Conservation (phyloP, 2,113 vertebrate genomes). For the Heterotilapia buettikoferi region DNA sequence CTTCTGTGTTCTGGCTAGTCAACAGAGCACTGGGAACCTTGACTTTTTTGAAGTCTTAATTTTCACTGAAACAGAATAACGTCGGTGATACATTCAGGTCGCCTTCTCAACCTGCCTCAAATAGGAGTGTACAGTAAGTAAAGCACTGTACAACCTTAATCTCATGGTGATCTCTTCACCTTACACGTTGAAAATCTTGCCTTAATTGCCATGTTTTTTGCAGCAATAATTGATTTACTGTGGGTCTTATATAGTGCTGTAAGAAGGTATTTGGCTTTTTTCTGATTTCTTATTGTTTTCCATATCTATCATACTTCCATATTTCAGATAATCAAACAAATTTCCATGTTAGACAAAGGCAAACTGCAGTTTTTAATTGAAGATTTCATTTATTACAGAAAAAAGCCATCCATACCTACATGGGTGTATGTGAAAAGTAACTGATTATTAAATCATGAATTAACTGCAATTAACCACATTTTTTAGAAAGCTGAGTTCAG, state of each 20-base stretch:
- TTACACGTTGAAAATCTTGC: neutral
- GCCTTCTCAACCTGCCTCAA: neutral
- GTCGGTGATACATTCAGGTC: neutral
- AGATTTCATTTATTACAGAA: neutral
- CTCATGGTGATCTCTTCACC: neutral
- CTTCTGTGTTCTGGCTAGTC: slow-evolving; percentile 1
- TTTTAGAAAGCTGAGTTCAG: neutral
- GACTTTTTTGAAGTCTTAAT: neutral
- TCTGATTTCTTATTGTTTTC: neutral
- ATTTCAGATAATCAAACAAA: neutral
- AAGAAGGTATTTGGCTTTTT: neutral
- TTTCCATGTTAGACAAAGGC: neutral
- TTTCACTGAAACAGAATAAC: neutral
- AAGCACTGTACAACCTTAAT: neutral
- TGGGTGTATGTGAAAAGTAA: neutral
- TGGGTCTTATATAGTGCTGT: neutral
- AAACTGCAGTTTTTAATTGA: neutral
- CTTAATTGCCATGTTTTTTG: neutral
- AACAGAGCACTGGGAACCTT: neutral
- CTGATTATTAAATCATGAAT: neutral
- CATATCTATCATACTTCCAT: neutral
- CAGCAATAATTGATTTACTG: neutral
- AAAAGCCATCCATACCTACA: neutral
- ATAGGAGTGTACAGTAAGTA: neutral
- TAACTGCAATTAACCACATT: neutral